phyloP scores from a whole-genome alignment of 2,888 invertebrate species.

The Sycophila texana region DNA sequence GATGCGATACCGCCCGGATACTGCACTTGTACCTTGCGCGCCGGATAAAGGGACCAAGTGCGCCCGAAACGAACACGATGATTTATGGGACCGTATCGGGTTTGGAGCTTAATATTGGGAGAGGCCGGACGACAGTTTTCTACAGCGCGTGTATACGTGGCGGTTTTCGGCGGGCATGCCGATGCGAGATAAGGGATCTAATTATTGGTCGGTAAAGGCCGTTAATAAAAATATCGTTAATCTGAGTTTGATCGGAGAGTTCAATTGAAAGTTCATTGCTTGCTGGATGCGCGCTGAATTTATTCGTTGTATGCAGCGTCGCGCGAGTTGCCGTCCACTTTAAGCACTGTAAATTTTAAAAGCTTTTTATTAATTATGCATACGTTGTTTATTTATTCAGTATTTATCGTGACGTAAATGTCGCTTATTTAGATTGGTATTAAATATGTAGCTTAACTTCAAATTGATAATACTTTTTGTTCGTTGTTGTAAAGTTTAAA shows the following conservation, averaged over 20 bases:
- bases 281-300: too few relatives aligned
- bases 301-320: too few relatives aligned
- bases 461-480: background rate
- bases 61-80: conserved; percentile 16
- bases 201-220: too few relatives aligned
- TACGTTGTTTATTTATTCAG: too few relatives aligned
- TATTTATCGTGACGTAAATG: too few relatives aligned
- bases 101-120: background rate
- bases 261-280: too few relatives aligned
- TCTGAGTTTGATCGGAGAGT: background rate
- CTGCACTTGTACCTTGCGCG: background rate
- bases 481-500: background rate
- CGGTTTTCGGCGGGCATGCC: background rate
- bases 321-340: too few relatives aligned
- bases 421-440: too few relatives aligned
- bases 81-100: conserved; percentile 15
- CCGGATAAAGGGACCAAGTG: conserved; percentile 15
- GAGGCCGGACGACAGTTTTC: background rate
- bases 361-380: too few relatives aligned
- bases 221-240: conserved; percentile 16
- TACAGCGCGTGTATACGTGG: background rate
- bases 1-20: background rate
- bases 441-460: too few relatives aligned
- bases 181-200: background rate
- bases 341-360: too few relatives aligned